Evolutionary conservation across 2,888 invertebrate species (phyloP), one percentile per base, ranked within the genome.

Genomic region (Rhorus exstirpatorius): DNA sequence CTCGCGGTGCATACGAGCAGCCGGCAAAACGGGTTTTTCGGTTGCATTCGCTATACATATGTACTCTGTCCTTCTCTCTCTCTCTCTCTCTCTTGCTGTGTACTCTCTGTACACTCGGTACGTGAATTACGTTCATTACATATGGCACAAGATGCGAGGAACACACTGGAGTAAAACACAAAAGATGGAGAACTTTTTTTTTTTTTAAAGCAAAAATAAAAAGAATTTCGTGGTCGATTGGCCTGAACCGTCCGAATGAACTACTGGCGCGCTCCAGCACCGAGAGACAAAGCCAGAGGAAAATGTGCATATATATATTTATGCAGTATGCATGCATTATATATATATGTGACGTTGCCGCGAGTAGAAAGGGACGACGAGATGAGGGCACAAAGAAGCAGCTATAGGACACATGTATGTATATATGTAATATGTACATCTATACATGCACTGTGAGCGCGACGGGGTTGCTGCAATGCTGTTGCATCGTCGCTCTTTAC

Each of bases 401-500:
- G 78, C 74, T 63, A 70, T 26, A 53, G 19, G 10, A 60, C 24
- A n/a, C 19, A 46, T 14, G 6, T 46, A 55, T 55, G 19, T 17
- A 51, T 17, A 44, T 71, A 12, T 61, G 58, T 49, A n/a, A 51
- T 26, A 65, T 53, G 58, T 41, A 75, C 8, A 6, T 51, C 35
- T 44, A 46, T 46, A 44, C 31, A 67, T 46, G 44, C 31, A 46
- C 26, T 67, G 46, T 58, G 38, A 67, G 78, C 80, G 53, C 83
- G 49, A 78, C 83, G 79, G 81, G 80, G 81, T 81, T 83, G 81
- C 83, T 78, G 79, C 78, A 77, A 80, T 86, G 85, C 86, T 85
- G 86, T 81, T 84, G 80, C 81, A 81, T 80, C 80, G 76, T 70
- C 51, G 80, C 75, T 79, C 84, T 81, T n/a, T 78, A 81, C 84